Conservation (phyloP, 1,140 invertebrate species). For the Brachionus calyciflorus region DNA sequence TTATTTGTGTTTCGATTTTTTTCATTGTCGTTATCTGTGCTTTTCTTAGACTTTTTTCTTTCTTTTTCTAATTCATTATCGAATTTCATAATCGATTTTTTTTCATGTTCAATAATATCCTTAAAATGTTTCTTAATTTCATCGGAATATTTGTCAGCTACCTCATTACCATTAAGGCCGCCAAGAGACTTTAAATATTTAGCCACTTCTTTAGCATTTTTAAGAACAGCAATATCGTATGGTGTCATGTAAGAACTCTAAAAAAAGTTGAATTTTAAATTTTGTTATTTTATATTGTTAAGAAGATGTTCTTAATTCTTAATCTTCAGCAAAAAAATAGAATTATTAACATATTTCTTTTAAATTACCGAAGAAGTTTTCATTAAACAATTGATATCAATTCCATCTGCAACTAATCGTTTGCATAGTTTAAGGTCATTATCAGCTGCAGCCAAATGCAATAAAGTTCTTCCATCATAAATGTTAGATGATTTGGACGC, state of each 20-base stretch:
- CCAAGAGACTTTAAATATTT: conserved; percentile 88
- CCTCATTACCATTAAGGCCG: conserved; percentile 72
- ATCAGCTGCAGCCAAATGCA: conserved; percentile 89
- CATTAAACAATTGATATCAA: conserved; percentile 60
- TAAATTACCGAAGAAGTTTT: conserved; percentile 50
- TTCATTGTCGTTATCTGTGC: neutral
- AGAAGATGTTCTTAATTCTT: too few species aligned
- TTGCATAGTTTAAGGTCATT: conserved; percentile 89
- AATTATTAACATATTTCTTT: conserved; percentile 51
- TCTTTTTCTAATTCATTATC: conserved; percentile 52
- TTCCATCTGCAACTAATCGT: conserved; percentile 55
- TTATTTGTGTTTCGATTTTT: neutral
- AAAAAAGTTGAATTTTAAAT: too few species aligned
- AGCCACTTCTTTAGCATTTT: conserved; percentile 79
- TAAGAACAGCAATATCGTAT: conserved; percentile 79
- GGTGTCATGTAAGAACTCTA: conserved; percentile 69
- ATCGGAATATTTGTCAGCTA: conserved; percentile 58
- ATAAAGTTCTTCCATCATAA: conserved; percentile 79
- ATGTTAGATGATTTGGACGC: conserved; percentile 81
- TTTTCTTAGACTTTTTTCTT: conserved; percentile 44
- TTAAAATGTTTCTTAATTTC: conserved; percentile 47
- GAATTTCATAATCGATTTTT: conserved; percentile 36
- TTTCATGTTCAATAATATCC: conserved; percentile 36
- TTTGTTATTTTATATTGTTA: too few species aligned
- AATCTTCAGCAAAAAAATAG: neutral